Conservation (phyloP, 2,113 vertebrate genomes). For the Podarcis muralis region DNA sequence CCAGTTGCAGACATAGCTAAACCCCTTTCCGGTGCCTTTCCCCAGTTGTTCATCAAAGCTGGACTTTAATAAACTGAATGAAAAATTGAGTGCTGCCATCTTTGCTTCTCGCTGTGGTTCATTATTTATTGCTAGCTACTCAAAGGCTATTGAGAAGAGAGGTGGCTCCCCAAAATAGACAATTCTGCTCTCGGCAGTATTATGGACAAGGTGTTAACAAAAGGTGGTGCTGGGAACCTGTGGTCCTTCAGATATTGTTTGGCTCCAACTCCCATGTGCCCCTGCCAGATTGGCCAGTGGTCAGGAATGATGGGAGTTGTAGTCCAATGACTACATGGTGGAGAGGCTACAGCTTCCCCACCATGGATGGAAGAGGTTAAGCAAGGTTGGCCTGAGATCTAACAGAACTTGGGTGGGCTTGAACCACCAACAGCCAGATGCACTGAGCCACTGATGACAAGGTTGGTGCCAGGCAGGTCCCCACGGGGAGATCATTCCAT, state of each 20-base stretch:
- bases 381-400: slow-evolving; percentile 9
- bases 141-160: slow-evolving; percentile 40
- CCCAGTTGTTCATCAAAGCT: slow-evolving; percentile 56
- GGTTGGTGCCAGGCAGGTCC: too few relatives aligned
- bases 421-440: too few relatives aligned
- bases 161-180: slow-evolving; percentile 34
- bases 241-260: background rate
- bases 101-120: slow-evolving; percentile 24
- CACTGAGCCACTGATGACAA: too few relatives aligned
- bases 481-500: too few relatives aligned
- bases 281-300: background rate
- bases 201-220: background rate
- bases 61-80: slow-evolving; percentile 62
- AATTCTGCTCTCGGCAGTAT: background rate
- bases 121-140: slow-evolving; percentile 54
- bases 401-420: background rate
- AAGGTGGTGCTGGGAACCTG: background rate
- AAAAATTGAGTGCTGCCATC: slow-evolving; percentile 36
- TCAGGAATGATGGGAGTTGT: background rate
- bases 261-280: background rate
- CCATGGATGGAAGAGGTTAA: background rate
- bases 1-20: slow-evolving; percentile 64
- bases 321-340: background rate
- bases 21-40: slow-evolving; percentile 44
- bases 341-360: background rate